Base-by-base conservation (phyloP, 2,797 vertebrate genomes). In the Mionectes olivaceus region DNA sequence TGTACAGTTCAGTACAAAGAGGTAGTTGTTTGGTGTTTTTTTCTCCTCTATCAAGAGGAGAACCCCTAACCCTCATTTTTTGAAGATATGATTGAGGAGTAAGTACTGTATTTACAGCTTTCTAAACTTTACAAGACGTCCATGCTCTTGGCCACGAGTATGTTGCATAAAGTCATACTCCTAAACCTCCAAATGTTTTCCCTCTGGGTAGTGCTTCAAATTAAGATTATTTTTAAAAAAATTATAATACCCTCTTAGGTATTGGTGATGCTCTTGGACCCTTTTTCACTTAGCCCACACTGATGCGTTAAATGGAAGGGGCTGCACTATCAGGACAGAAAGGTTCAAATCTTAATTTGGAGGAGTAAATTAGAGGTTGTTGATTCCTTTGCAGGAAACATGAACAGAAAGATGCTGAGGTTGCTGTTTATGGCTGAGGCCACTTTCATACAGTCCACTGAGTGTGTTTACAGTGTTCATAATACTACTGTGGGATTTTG, bases 381-480 rank as follows among this genome's bases (percentile, higher is more conserved):
- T 75, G 21, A 32, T 77, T 94, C 25, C 33, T 95, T 79, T 84
- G 61, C 63, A 87, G 68, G 41, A 78, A 94, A 79, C 32, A 37
- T 33, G 80, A 93, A 17, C n/a, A 83, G 46, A 64, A 90, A 90
- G 73, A 49, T 70, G 69, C 69, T 84, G 75, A 68, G 19, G 24
- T 53, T 92, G 71, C 77, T 76, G n/a, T 95, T 95, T 52, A 28
- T 75, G 65, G 21, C 52, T 73, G 35, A 69, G 46, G 43, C 74
- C 63, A 39, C 75, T 80, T 95, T 65, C 24, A 13, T 39, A 30
- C 44, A 50, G 49, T 85, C 77, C 35, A 43, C 60, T 0, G 65
- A 95, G 86, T 94, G 59, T 86, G 84, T 91, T 97, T 94, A 89
- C 73, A 68, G 52, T 81, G 39, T 67, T 96, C 18, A 7, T 93